Evolutionary conservation across 64 coral and sea anemone species (phyloP), one percentile per base, ranked within the genome.

Genomic region (Stichodactyla mertensii): DNA sequence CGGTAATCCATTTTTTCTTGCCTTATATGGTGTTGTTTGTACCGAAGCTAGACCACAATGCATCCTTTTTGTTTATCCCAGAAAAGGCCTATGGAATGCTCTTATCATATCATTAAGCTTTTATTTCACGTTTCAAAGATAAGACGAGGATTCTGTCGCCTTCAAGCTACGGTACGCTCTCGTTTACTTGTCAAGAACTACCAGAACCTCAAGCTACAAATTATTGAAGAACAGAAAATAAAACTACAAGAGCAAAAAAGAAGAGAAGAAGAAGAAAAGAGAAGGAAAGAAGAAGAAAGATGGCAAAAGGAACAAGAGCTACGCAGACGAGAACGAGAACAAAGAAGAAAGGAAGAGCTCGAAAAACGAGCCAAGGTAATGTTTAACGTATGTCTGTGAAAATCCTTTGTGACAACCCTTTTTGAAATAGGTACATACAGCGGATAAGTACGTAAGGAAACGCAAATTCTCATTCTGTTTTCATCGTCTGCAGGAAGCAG

Each of bases 121-220:
- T 13, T 36, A 12, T 20, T 14, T 10, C 1, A 28, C 69, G 10
- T 31, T 27, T 69, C 11, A 2, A 36, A 92, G 90, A 54, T 92
- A 45, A 59, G 62, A 16, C 86, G 55, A 55, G 90, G 90, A 55
- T 70, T 92, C 6, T 56, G 26, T 22, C 78, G 90, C 55, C 90
- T 92, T 16, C 90, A 92, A 74, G 90, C 90, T 56, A 22, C 64
- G 20, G 22, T 87, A 18, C 86, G 86, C 53, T 54, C 85, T 52
- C 85, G 85, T 2, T 13, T 19, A 10, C 19, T 82, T 62, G 67
- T 71, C 0, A 64, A 28, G 27, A 6, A 24, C n/a, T 81, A 81
- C 51, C 83, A 61, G 6, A 27, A 59, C 0, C 83, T 58, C 0
- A 64, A 85, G 27, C 83, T 85, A 11, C 19, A 58, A 52, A 85